Percentiles rank a stretch among this genome's conserved stretches.
These are phyloP conservation scores for Macrochelys suwanniensis DNA, from an alignment of 2,797 vertebrate species.

Conservation along the genomic window DNA sequence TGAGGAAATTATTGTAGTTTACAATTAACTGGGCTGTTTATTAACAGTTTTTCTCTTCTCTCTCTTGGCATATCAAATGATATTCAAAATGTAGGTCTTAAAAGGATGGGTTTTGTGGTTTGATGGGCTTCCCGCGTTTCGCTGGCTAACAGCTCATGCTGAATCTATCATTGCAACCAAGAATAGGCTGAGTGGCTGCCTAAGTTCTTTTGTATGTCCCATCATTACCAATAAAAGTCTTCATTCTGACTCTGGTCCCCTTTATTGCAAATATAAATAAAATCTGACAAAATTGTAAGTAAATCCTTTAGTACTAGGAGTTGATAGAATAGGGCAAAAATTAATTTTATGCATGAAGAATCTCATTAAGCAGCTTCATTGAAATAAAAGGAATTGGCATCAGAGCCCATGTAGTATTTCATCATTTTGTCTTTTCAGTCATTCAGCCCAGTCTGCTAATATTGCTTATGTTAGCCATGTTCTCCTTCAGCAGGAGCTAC, in stretches of 20 bases:
- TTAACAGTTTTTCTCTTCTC: slow-evolving; percentile 24
- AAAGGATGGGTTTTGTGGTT: slow-evolving; percentile 5
- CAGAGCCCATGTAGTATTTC: slow-evolving; percentile 18
- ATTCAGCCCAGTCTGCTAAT: not conserved
- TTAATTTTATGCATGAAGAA: slow-evolving; percentile 84
- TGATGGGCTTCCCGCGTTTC: slow-evolving; percentile 5
- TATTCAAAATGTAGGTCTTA: slow-evolving; percentile 30
- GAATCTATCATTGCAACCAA: slow-evolving; percentile 40
- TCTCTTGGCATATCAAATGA: slow-evolving; percentile 8
- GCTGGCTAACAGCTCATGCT: slow-evolving; percentile 13
- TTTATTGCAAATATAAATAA: slow-evolving; percentile 79
- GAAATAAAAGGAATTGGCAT: slow-evolving; percentile 74
- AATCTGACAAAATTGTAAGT: slow-evolving; percentile 77
- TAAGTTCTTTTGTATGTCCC: slow-evolving; percentile 59
- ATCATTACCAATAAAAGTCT: slow-evolving; percentile 73
- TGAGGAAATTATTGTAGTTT: slow-evolving; percentile 13
- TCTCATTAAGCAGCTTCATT: slow-evolving; percentile 76
- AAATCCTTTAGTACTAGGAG: slow-evolving; percentile 74
- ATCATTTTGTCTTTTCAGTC: not conserved
- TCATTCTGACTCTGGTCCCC: slow-evolving; percentile 59
- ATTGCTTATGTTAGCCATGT: not conserved
- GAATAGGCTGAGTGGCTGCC: slow-evolving; percentile 2
- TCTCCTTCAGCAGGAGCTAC: not conserved
- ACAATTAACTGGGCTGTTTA: slow-evolving; percentile 38
- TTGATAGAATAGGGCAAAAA: slow-evolving; percentile 77